Percentiles rank a stretch among this genome's conserved stretches.
Conservation (phyloP, 1,140 invertebrate species). For the Eriocheir sinensis region DNA sequence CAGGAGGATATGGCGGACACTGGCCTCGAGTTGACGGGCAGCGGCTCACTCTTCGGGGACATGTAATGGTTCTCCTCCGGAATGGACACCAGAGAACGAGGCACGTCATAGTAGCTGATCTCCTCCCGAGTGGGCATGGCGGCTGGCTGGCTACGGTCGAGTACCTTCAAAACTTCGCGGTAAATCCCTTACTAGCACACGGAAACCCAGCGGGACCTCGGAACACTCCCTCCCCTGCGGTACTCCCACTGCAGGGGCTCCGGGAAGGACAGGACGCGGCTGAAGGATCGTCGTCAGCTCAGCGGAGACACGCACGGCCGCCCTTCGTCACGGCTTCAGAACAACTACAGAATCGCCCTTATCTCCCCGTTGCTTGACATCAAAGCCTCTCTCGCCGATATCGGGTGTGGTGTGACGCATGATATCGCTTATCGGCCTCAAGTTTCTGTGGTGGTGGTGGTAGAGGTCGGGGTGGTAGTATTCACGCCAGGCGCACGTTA, state of each 20-base stretch:
- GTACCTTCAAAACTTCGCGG: too few species aligned
- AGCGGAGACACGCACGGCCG: not conserved
- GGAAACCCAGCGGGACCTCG: not conserved
- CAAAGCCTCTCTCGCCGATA: not conserved
- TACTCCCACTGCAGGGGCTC: not conserved
- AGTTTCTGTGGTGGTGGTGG: not conserved
- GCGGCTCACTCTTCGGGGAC: not conserved
- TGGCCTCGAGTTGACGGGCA: not conserved
- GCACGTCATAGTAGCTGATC: not conserved
- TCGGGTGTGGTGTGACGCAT: not conserved
- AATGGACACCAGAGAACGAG: not conserved
- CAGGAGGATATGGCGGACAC: not conserved
- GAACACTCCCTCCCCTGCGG: not conserved
- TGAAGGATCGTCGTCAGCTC: not conserved
- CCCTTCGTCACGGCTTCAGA: slow-evolving; percentile 10
- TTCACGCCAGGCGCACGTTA: not conserved
- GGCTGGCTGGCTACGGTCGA: not conserved
- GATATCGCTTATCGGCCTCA: not conserved
- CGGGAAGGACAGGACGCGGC: not conserved
- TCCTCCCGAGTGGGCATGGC: not conserved
- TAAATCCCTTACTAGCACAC: not conserved
- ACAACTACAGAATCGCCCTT: not conserved
- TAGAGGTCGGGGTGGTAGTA: not conserved
- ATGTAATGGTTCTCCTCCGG: not conserved
- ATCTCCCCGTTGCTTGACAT: not conserved